Percentiles rank a stretch among this genome's conserved stretches.
Evolutionary conservation across 1,140 invertebrate species (phyloP).

Genomic region (Gryllus bimaculatus): DNA sequence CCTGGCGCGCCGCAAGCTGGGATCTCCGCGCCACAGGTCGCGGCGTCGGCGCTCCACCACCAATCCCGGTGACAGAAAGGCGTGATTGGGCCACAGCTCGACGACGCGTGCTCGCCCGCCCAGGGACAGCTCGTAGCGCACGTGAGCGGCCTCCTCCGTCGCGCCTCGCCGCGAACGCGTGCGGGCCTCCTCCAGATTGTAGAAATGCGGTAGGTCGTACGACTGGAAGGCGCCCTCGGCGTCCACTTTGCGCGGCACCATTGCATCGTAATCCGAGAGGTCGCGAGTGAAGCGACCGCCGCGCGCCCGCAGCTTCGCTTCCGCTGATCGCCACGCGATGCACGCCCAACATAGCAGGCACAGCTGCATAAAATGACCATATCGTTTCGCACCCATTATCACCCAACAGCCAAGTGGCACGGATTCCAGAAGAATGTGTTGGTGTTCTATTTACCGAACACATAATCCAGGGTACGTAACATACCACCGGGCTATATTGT

Average conservation of each 20-base stretch:
- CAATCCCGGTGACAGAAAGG: constrained; percentile 31
- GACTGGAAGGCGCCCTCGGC: constrained; percentile 37
- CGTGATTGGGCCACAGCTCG: constrained; percentile 31
- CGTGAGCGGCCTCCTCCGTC: constrained; percentile 27
- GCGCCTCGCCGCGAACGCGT: constrained; percentile 20
- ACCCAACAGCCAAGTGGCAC: no score
- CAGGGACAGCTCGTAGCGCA: constrained; percentile 42
- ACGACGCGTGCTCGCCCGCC: constrained; percentile 38
- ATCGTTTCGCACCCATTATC: no score
- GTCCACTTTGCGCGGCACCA: constrained; percentile 39
- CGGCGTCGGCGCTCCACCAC: constrained; percentile 31
- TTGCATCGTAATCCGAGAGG: constrained; percentile 36
- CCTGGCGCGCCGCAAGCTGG: constrained; percentile 24
- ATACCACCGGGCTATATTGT: no score
- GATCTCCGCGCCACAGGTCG: constrained; percentile 22
- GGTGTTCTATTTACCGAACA: no score
- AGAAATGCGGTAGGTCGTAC: constrained; percentile 38
- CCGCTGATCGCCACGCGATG: not conserved
- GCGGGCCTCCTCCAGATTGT: constrained; percentile 29
- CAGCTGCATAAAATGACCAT: not conserved
- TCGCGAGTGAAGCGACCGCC: constrained; percentile 37
- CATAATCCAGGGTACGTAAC: no score
- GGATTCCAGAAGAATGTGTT: no score
- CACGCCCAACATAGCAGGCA: not conserved
- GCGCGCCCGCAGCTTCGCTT: not conserved